A percentile compares a stretch with the other conserved stretches of the same genome.
Evolutionary conservation across 2,797 vertebrate species (phyloP).

Genomic region (Smutsia temminckii): DNA sequence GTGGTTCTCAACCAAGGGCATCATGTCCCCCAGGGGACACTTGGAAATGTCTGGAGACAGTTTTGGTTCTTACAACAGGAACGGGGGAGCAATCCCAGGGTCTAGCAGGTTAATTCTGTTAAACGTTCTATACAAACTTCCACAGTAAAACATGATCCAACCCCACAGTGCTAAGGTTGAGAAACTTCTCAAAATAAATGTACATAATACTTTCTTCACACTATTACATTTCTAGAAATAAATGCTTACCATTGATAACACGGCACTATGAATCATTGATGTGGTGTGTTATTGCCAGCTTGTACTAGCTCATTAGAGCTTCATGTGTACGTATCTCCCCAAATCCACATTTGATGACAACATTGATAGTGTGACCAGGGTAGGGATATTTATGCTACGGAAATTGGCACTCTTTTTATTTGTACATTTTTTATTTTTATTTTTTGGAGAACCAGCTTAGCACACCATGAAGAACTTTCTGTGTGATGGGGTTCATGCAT

Average conservation of each 20-base stretch:
- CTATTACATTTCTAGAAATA: conserved; percentile 4
- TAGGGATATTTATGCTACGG: neutral
- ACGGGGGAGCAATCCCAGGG: neutral
- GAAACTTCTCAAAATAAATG: neutral
- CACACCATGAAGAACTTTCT: neutral
- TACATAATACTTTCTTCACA: neutral
- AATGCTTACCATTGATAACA: neutral
- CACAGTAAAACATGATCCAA: neutral
- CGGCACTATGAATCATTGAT: neutral
- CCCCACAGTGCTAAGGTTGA: neutral
- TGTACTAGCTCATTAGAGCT: neutral
- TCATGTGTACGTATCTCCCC: neutral
- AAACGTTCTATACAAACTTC: neutral
- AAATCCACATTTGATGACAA: neutral
- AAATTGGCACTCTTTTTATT: neutral
- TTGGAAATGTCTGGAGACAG: neutral
- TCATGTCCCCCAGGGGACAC: neutral
- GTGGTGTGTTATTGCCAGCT: rapidly evolving
- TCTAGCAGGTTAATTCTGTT: neutral
- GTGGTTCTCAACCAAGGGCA: neutral
- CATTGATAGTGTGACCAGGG: neutral
- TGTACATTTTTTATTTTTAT: neutral
- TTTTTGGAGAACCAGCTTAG: neutral
- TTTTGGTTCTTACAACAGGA: neutral
- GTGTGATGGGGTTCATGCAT: neutral